Evolutionary conservation across 2,113 vertebrate species (phyloP), one percentile per base, ranked within the genome.

Genomic region (Indri indri): DNA sequence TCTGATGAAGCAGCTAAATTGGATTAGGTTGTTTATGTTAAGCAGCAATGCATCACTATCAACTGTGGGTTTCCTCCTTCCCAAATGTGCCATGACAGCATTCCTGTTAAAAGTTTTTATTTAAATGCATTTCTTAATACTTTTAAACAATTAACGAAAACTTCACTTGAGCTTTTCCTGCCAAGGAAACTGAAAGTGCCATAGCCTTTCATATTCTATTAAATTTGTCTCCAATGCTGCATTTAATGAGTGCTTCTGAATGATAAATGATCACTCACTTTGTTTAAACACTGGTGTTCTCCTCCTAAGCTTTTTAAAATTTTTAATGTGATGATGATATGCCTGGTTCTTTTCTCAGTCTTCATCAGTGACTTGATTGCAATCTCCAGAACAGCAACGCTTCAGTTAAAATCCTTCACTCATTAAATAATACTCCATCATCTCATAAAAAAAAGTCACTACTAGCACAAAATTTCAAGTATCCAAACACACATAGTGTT

Each of bases 1-100:
- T 96, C 63, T 84, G 79, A 94, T 91, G 85, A 98, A 96, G 86
- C 12, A 86, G 54, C 71, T 97, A 81, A 88, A 96, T 92, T 77
- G 97, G 96, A 97, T 91, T 94, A 84, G 30, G 57, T 82, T 94
- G 74, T 32, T 97, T 95, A 96, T 87, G 76, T 61, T 73, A 96
- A 97, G 52, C 4, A 97, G 85, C 37, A 90, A 45, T 4, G 0
- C 47, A 90, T 86, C 88, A 97, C 77, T 86, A 77, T 85, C 90
- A 97, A 17, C 34, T 76, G 17, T 9, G 47, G 37, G 59, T 66
- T 81, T 90, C 77, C 5, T 59, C 27, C 37, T 76, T 76, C 45
- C 40, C 32, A 90, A 84, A 77, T 88, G 37, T 82, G 82, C 71
- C 30, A 47, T 77, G 73, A 47, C 37, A 95, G 77, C 82, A 90